phyloP scores from a whole-genome alignment of 2,888 invertebrate genomes.

The Metopia argyrocephala region DNA sequence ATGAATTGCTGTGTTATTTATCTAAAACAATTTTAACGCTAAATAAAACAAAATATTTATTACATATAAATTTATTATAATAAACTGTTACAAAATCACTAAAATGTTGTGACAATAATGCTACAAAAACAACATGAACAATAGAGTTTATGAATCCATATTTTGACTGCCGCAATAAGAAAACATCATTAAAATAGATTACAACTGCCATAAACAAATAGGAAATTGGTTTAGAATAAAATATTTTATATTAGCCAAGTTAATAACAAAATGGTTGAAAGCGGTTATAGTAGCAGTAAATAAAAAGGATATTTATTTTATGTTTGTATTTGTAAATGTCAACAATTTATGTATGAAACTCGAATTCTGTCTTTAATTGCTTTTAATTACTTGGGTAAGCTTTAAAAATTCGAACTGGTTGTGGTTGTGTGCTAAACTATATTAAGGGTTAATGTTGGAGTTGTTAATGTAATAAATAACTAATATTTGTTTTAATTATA shows the following conservation, averaged over 20 bases:
- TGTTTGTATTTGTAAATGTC: too few species aligned
- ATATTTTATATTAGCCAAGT: neutral
- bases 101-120: constrained; percentile 6
- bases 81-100: constrained; percentile 41
- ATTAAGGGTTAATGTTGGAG: too few species aligned
- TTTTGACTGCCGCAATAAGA: neutral
- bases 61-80: constrained; percentile 55
- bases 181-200: constrained; percentile 27
- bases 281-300: neutral
- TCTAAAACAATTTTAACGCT: constrained; percentile 63
- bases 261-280: neutral
- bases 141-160: neutral
- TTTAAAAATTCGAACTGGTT: too few species aligned
- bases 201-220: constrained; percentile 32
- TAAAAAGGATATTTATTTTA: too few species aligned
- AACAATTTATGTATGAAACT: too few species aligned
- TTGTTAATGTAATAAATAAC: too few species aligned
- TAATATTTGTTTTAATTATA: too few species aligned
- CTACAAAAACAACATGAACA: neutral
- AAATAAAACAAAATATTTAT: constrained; percentile 64
- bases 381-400: too few species aligned
- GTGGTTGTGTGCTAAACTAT: too few species aligned
- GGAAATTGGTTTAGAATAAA: constrained; percentile 1
- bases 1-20: constrained; percentile 58
- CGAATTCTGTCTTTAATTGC: too few species aligned